A percentile compares a stretch with the other conserved stretches of the same genome.
phyloP scores from a whole-genome alignment of 2,888 invertebrate genomes.

The Sipunculus nudus region DNA sequence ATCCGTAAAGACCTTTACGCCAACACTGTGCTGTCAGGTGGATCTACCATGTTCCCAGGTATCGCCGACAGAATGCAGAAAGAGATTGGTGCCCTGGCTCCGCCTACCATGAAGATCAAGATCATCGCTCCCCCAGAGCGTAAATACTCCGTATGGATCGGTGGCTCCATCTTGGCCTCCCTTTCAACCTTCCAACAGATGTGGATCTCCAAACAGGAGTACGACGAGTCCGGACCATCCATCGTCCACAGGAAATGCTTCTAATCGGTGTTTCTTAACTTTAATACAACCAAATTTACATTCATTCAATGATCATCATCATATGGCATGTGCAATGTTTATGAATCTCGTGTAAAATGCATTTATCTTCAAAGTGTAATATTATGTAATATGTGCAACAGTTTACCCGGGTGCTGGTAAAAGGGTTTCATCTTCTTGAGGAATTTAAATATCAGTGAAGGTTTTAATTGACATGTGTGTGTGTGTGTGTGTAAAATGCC shows the following conservation, averaged over 20 bases:
- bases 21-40: conserved; percentile 70
- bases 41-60: conserved; percentile 94
- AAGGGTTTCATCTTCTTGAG: no score
- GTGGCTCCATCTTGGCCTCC: conserved; percentile 88
- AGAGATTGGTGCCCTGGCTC: conserved; percentile 85
- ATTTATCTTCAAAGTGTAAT: no score
- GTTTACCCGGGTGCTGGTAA: no score
- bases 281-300: no score
- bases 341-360: no score
- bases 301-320: no score
- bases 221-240: conserved; percentile 82
- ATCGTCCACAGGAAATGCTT: conserved; percentile 71
- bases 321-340: no score
- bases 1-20: conserved; percentile 21
- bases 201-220: conserved; percentile 92
- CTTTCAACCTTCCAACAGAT: conserved; percentile 90
- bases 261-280: no score
- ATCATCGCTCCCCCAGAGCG: conserved; percentile 89
- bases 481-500: no score
- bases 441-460: no score
- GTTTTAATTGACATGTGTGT: no score
- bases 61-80: conserved; percentile 96
- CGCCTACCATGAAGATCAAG: conserved; percentile 72
- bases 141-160: conserved; percentile 76
- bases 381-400: no score